A percentile compares a stretch with the other conserved stretches of the same genome.
Evolutionary conservation across 2,888 invertebrate genomes (phyloP).

Genomic region (Thyatira batis): DNA sequence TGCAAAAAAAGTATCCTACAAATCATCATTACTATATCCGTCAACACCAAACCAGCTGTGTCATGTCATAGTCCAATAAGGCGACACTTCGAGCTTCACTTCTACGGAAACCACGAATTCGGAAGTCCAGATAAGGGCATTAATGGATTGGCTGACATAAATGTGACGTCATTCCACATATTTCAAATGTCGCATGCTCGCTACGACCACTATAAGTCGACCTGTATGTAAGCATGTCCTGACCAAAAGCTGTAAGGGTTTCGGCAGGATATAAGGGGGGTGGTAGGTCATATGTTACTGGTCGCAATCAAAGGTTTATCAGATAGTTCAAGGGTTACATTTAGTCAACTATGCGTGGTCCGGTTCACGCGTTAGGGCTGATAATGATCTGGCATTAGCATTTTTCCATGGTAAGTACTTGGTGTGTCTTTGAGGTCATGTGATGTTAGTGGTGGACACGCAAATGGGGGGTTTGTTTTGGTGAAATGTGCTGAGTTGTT

Average conservation of each 20-base stretch:
- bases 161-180: slow-evolving; percentile 80
- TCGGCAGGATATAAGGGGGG: slow-evolving; percentile 3
- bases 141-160: slow-evolving; percentile 82
- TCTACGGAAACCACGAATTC: slow-evolving; percentile 70
- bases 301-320: slow-evolving; percentile 61
- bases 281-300: slow-evolving; percentile 39
- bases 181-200: slow-evolving; percentile 75
- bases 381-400: slow-evolving; percentile 77
- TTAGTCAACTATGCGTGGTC: slow-evolving; percentile 74
- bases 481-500: too few species aligned
- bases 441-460: slow-evolving; percentile 60
- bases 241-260: neutral
- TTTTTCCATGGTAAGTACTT: slow-evolving; percentile 64
- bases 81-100: slow-evolving; percentile 48
- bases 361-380: slow-evolving; percentile 70
- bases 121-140: slow-evolving; percentile 78
- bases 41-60: slow-evolving; percentile 37
- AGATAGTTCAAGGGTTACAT: slow-evolving; percentile 78
- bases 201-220: slow-evolving; percentile 41
- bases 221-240: slow-evolving; percentile 10
- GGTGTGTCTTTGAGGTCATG: slow-evolving; percentile 75
- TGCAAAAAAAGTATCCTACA: too few species aligned
- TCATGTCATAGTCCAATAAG: slow-evolving; percentile 70
- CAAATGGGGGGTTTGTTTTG: too few species aligned
- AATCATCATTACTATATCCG: neutral